Evolutionary conservation across 2,888 invertebrate genomes (phyloP), one percentile per base, ranked within the genome.

Genomic region (Ctena decussata): DNA sequence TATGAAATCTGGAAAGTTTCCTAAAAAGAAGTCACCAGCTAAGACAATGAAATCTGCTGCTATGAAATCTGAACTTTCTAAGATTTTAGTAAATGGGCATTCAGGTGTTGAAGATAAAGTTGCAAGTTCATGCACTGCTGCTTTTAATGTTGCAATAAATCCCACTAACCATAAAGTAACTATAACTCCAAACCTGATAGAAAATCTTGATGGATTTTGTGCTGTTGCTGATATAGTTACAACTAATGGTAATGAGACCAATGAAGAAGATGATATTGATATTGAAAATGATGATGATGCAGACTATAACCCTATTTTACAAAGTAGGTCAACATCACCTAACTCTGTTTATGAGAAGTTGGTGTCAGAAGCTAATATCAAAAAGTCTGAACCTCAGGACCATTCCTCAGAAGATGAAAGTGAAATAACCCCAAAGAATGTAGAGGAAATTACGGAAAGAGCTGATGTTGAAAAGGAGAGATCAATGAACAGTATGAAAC

Each of bases 331-430:
- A n/a, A 90, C 92, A n/a, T 94, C 94, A 18, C 94, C 94, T 6
- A 93, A 91, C 72, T 93, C 93, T 53, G 93, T 94, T 21, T 94
- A 94, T 85, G 90, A 92, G 77, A 90, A 90, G 80, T 85, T 94
- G 37, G 78, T 94, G 5, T 85, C 90, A 70, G 90, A 92, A 44
- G 93, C 93, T 12, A 91, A 92, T 76, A 73, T 91, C 12, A 85
- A 80, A 30, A 39, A 70, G 37, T 70, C 70, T 70, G 70, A 3
- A 21, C 24, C 15, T 35, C 32, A 70, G 35, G 35, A 70, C 8
- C 5, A 2, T 24, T 57, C 24, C 12, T 2, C n/a, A 11, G 57
- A 57, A 2, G 21, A n/a, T 57, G 27, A 57, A 57, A 27, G 57
- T 27, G 46, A 46, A 3, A 46, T 57, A 57, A 57, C 24, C 24